Evolutionary conservation across 1,140 invertebrate species (phyloP), one percentile per base, ranked within the genome.

Genomic region (Odontomachus brunneus): DNA sequence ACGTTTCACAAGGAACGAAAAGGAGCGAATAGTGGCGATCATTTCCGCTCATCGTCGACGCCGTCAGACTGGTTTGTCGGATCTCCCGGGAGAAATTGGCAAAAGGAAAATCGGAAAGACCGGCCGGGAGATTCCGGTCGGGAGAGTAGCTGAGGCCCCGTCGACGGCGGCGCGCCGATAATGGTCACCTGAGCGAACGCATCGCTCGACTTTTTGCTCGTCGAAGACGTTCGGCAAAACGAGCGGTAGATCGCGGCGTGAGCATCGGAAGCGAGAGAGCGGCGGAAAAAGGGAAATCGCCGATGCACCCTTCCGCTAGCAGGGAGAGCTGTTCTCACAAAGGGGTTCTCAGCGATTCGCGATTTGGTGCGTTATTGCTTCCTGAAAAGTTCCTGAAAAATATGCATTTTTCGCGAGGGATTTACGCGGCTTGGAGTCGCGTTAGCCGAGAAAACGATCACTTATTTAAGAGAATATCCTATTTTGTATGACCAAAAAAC

Each of bases 281-380:
- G 38, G 48, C 44, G 69, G 48, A 33, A 81, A 87, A 89, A 89
- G 82, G 85, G 81, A 90, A 87, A 89, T 83, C 78, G 73, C 53
- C 24, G 0, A 49, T 60, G 33, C n/a, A n/a, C n/a, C n/a, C n/a
- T n/a, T n/a, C 33, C 66, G 22, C 55, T 73, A 72, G 33, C 48
- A 53, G 67, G 44, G 38, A 49, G 33, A 71, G n/a, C 9, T 7
- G 29, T 9, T 3, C 26, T 17, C 48, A 22, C 17, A 19, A 53
- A 14, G 7, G 15, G 3, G 9, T 38, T 5, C 33, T 15, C 29
- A 55, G 17, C 14, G 14, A 38, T 57, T 3, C 7, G n/a, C 33
- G 26, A 17, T 1, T 33, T 33, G 29, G 29, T 3, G 29, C n/a
- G n/a, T n/a, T n/a, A n/a, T n/a, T n/a, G n/a, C n/a, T n/a, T n/a